A percentile compares a stretch with the other conserved stretches of the same genome.
Evolutionary conservation across 2,113 vertebrate species (phyloP).

Genomic region (rat (Rattus norvegicus)): GRCr8 NC_086028.1:82958501-82959000

Average conservation of each 20-base stretch:
- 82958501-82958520: not conserved
- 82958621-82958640: not conserved
- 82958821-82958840: not conserved
- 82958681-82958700: not conserved
- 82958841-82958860: not conserved
- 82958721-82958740: not conserved
- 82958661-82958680: not conserved
- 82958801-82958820: rapidly evolving
- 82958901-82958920: not conserved
- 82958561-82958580: not conserved
- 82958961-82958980: not conserved
- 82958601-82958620: not conserved
- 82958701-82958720: rapidly evolving
- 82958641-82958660: not conserved
- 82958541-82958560: not conserved
- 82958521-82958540: no score
- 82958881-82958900: not conserved
- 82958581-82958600: not conserved
- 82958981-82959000: not conserved
- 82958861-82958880: not conserved
- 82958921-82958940: not conserved
- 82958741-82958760: not conserved
- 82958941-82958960: not conserved
- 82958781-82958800: not conserved
- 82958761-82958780: not conserved